Base-by-base conservation (phyloP, 2,113 vertebrate species). In the Corythoichthys intestinalis region DNA sequence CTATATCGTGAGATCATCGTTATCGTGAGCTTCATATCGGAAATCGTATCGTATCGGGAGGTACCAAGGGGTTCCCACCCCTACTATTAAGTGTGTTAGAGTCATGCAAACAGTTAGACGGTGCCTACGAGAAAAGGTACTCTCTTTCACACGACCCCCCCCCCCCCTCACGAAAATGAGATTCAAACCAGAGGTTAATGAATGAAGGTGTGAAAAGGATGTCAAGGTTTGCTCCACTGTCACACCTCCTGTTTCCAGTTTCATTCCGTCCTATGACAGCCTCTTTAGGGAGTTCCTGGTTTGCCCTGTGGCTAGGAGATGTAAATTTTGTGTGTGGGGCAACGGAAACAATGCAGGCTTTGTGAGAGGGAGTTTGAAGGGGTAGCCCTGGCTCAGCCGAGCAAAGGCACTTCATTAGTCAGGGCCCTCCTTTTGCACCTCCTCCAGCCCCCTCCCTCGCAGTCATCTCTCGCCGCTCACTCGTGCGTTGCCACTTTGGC, bases 381-480 rank as follows among this genome's bases (percentile, higher is more conserved):
- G 76, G 53, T 0, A 39, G 70, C 60, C 57, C 17, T 72, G 50
- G 78, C 69, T 85, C 78, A 86, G 76, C 14, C 65, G 66, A 86
- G 85, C 85, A 12, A 53, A 85, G 78, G 83, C 84, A 85, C 85
- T 88, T 91, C 84, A 91, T 90, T 89, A 88, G 85, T 85, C 79
- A 73, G 83, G 84, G 69, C 79, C 81, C 81, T 83, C 82, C 75
- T 60, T 71, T 73, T 73, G 76, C 79, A 70, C 80, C 78, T 80
- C 78, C 81, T 74, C 74, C 78, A 57, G 61, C 72, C 44, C 54
- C 53, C 65, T 47, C 70, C 72, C 76, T 70, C 76, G 68, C 70
- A 53, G 50, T 74, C 79, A 67, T 69, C 49, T 74, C 54, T 79
- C 77, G 49, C 35, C 3, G 6, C 80, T 81, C 70, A 75, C 84